These are phyloP conservation scores for Stratiomys singularior DNA, from an alignment of 2,888 invertebrate species.

Conservation along the genomic window DNA sequence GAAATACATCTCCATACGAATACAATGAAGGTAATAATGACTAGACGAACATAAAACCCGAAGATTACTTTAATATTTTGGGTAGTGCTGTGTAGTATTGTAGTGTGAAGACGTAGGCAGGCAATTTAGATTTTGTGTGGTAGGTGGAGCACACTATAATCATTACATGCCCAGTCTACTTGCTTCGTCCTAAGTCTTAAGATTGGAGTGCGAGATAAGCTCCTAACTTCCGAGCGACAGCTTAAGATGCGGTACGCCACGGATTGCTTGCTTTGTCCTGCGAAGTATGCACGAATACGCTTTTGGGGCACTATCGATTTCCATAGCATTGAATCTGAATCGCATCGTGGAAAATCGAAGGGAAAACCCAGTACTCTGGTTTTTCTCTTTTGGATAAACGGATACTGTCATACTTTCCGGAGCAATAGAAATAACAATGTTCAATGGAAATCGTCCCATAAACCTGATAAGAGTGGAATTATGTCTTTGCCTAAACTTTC, in stretches of 20 bases:
- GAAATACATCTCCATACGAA: conserved; percentile 42
- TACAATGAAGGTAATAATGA: conserved; percentile 30
- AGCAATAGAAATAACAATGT: conserved; percentile 11
- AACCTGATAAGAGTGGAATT: conserved; percentile 22
- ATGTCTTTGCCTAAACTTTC: background rate
- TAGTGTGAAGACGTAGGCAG: background rate
- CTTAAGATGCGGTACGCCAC: background rate
- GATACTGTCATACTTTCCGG: background rate
- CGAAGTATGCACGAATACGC: conserved; percentile 20
- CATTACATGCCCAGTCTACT: conserved; percentile 11
- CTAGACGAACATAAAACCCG: conserved; percentile 39
- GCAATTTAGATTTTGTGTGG: conserved; percentile 9
- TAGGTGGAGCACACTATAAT: conserved; percentile 32
- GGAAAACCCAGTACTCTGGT: background rate
- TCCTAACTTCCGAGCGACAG: background rate
- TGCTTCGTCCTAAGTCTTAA: conserved; percentile 2
- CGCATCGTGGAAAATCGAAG: background rate
- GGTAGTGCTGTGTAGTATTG: background rate
- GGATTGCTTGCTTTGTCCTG: conserved; percentile 7
- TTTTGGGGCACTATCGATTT: conserved; percentile 27
- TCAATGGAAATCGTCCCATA: conserved; percentile 24
- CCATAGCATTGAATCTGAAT: background rate
- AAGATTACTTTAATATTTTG: conserved; percentile 31
- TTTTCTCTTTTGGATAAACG: background rate
- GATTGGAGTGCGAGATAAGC: conserved; percentile 30